Base-by-base conservation (phyloP, 1,140 invertebrate species). In the Hormaphis cornu region DNA sequence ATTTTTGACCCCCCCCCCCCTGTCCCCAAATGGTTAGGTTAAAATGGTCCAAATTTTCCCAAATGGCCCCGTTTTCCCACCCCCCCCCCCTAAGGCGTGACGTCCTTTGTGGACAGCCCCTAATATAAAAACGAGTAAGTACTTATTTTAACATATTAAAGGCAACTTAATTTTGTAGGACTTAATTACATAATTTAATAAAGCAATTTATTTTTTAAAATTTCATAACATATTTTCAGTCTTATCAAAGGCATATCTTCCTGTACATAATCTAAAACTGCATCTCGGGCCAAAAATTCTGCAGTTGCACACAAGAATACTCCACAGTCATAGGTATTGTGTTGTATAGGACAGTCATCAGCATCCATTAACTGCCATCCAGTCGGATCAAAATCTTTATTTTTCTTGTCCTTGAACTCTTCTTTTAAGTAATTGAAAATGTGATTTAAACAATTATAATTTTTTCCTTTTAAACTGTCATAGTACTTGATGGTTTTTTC, bases 301-400 rank as follows among this genome's bases (percentile, higher is more conserved):
- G 94, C 94, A 81, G 91, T 96, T 78, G 93, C 97, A 79, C 93
- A 97, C 1, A 93, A 85, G 79, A 98, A 98, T 80, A 98, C 91
- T 7, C 96, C 96, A 79, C 96, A 99, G 78, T 99, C 96, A 76
- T 89, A 91, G 20, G 93, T 93, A 80, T 98, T 98, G 85, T 90
- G 90, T 79, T 98, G 96, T 73, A 91, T 89, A 0, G 97, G 97
- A 20, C 46, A 50, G 22, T 50, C 46, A 20, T 50, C 20, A 50
- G 46, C 46, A 20, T 52, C 30, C 24, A 52, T 35, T 8, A 85
- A 79, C 28, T 76, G 82, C 86, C 93, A 97, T 5, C 82, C 84
- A 26, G 75, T 80, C 0, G 85, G 85, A 75, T 95, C 85, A 71
- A 89, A 89, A 0, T 79, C 73, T 73, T 80, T 75, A 48, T 89